A percentile compares a stretch with the other conserved stretches of the same genome.
Evolutionary conservation across 2,888 invertebrate species (phyloP).

Genomic region (Arge pagana): DNA sequence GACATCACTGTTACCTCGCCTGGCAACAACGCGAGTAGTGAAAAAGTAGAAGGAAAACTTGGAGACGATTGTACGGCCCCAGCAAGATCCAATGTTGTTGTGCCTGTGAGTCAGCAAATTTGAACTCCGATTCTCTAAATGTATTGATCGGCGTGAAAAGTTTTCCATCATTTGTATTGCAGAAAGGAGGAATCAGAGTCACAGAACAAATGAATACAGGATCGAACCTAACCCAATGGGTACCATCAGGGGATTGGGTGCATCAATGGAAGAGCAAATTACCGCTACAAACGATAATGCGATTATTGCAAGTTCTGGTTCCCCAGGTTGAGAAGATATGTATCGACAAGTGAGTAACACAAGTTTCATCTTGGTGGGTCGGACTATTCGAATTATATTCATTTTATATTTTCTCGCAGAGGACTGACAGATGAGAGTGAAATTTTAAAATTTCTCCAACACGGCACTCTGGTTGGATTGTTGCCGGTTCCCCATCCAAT

Average conservation of each 20-base stretch:
- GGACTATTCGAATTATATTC: slow-evolving; percentile 3
- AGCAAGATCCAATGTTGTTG: slow-evolving; percentile 46
- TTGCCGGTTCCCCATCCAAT: slow-evolving; percentile 99
- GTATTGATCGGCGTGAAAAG: not conserved
- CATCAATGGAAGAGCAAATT: slow-evolving; percentile 95
- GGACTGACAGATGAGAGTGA: slow-evolving; percentile 99
- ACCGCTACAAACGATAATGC: slow-evolving; percentile 98
- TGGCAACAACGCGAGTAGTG: slow-evolving; percentile 30
- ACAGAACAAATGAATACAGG: slow-evolving; percentile 51
- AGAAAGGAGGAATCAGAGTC: slow-evolving; percentile 70
- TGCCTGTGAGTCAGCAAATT: slow-evolving; percentile 54
- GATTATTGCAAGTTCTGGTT: slow-evolving; percentile 95
- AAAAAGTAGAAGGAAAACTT: slow-evolving; percentile 32
- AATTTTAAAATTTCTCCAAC: slow-evolving; percentile 97
- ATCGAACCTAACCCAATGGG: slow-evolving; percentile 67
- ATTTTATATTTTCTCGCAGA: slow-evolving; percentile 58
- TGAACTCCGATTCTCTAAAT: no score
- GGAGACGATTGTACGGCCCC: slow-evolving; percentile 23
- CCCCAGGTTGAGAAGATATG: slow-evolving; percentile 99
- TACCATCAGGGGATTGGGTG: slow-evolving; percentile 96
- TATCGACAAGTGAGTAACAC: slow-evolving; percentile 85
- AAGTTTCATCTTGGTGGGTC: not conserved
- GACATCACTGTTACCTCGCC: slow-evolving; percentile 36
- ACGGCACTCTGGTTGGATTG: slow-evolving; percentile 95
- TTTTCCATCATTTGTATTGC: slow-evolving; percentile 26